phyloP scores from a whole-genome alignment of 1,140 invertebrate genomes.

The Lithobius niger region DNA sequence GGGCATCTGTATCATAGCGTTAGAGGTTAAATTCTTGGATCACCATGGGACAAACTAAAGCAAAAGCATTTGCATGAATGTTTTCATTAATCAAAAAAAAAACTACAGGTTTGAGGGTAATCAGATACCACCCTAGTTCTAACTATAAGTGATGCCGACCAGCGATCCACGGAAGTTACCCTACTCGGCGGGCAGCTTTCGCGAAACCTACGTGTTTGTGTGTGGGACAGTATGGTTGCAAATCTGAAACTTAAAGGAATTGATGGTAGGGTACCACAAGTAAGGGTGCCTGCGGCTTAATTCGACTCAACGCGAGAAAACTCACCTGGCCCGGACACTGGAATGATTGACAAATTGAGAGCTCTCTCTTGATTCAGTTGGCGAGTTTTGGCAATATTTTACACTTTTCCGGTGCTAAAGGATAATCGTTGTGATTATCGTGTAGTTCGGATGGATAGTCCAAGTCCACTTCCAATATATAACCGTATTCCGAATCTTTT shows the following conservation, averaged over 20 bases:
- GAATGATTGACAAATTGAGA: slow-evolving; percentile 80
- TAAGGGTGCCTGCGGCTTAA: slow-evolving; percentile 82
- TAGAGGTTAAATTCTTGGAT: slow-evolving; percentile 57
- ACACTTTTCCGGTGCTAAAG: too few relatives aligned
- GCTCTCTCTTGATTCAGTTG: slow-evolving; percentile 78
- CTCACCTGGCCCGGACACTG: slow-evolving; percentile 73
- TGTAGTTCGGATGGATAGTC: too few relatives aligned
- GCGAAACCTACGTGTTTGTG: slow-evolving; percentile 62
- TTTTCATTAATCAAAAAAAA: slow-evolving; percentile 58
- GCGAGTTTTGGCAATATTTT: too few relatives aligned
- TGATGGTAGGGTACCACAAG: slow-evolving; percentile 65
- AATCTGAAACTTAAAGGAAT: slow-evolving; percentile 69
- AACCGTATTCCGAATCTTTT: too few relatives aligned
- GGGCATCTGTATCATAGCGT: slow-evolving; percentile 37
- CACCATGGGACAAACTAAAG: slow-evolving; percentile 55
- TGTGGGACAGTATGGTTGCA: slow-evolving; percentile 79
- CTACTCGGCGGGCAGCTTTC: slow-evolving; percentile 30
- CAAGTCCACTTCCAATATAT: too few relatives aligned
- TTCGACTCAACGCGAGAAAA: slow-evolving; percentile 79
- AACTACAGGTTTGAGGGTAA: slow-evolving; percentile 42
- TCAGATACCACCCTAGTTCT: slow-evolving; percentile 36
- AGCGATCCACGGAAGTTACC: slow-evolving; percentile 25
- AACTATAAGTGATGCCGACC: slow-evolving; percentile 31
- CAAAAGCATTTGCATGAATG: slow-evolving; percentile 63
- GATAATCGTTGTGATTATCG: too few relatives aligned